Percentiles rank a stretch among this genome's conserved stretches.
Evolutionary conservation across 1,140 invertebrate genomes (phyloP).

Genomic region (Lucilia cuprina): DNA sequence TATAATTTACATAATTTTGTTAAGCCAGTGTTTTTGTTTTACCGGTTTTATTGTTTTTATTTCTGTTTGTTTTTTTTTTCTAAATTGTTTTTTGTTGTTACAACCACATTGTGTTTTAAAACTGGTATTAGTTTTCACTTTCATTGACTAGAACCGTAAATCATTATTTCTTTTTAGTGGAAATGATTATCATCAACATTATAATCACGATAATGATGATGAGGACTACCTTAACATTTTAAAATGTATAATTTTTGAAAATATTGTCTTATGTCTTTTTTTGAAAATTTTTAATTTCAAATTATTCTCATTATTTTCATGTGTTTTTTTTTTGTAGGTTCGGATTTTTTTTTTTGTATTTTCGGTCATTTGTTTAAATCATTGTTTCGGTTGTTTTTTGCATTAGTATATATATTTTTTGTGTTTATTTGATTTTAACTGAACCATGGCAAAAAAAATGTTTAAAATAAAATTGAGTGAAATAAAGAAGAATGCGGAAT

Average conservation of each 20-base stretch:
- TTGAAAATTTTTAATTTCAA: background rate
- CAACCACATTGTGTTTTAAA: background rate
- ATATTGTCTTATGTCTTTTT: background rate
- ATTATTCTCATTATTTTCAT: background rate
- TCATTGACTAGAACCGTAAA: constrained; percentile 1
- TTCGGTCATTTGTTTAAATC: constrained; percentile 22
- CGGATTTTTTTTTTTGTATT: background rate
- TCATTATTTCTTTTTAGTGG: background rate
- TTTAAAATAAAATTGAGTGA: background rate
- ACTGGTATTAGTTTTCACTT: constrained; percentile 18
- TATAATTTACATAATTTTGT: constrained; percentile 27
- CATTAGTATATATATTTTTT: background rate
- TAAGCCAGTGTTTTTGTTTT: background rate
- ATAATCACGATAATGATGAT: background rate
- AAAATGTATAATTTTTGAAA: background rate
- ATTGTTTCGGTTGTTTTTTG: constrained; percentile 11
- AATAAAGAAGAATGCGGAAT: constrained; percentile 47
- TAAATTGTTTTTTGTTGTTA: background rate
- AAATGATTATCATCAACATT: background rate
- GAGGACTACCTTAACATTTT: constrained; percentile 8
- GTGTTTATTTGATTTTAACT: constrained; percentile 38
- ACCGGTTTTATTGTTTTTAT: constrained; percentile 18
- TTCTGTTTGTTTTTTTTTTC: too few relatives aligned
- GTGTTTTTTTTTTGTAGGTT: background rate
- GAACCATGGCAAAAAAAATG: constrained; percentile 41